Evolutionary conservation across 2,113 vertebrate genomes (phyloP).

Genomic region (Actenoides lindsayi): DNA sequence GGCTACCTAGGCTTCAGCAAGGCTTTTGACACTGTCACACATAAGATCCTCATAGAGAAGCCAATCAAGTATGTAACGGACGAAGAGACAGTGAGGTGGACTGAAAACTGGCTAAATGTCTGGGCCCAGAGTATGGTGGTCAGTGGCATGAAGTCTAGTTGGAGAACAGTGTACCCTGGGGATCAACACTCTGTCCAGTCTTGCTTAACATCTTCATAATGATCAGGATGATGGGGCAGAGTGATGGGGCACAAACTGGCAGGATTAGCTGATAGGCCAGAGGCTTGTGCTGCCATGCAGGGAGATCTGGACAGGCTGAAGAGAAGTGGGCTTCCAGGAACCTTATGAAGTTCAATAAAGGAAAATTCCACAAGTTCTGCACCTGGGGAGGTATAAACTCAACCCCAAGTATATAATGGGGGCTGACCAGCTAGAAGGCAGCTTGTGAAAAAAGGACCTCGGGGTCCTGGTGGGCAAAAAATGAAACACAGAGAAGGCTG

Average conservation of each 20-base stretch:
- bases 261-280: neutral
- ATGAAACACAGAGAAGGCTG: neutral
- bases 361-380: neutral
- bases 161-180: neutral
- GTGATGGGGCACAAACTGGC: too few relatives aligned
- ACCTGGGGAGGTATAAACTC: neutral
- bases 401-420: neutral
- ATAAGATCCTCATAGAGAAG: neutral
- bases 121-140: fast-evolving
- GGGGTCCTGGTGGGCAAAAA: neutral
- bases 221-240: neutral
- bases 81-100: neutral
- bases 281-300: neutral
- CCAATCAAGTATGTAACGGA: neutral
- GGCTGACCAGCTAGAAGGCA: neutral
- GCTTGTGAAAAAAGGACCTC: neutral
- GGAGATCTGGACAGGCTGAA: neutral
- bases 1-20: neutral
- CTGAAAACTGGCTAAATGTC: neutral
- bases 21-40: neutral
- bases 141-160: neutral
- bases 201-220: neutral
- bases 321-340: neutral
- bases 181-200: neutral
- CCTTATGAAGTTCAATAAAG: neutral